Base-by-base conservation (phyloP, 2,888 invertebrate species). In the Harpalus rufipes region DNA sequence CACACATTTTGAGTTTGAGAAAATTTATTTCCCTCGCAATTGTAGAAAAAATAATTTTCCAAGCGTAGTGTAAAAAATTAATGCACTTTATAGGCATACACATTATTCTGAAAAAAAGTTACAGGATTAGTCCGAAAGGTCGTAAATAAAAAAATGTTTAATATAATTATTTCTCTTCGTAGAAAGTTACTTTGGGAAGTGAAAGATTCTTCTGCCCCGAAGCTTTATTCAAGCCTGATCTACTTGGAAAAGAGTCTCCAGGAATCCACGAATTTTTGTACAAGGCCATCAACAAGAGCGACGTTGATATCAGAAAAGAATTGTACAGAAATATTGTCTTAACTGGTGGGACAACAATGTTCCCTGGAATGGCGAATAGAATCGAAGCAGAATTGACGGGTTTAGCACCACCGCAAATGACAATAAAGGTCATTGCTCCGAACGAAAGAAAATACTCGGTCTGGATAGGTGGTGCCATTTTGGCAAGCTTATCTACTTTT, bases 381-480 rank as follows among this genome's bases (percentile, higher is more conserved):
- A 96, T 96, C 94, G 96, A 96, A 93, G 96, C 96, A 93, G 96
- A 96, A 92, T 96, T 96, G 93, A 96, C 96, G 90, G 95, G 96
- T 90, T 93, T 97, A 89, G 97, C 97, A 87, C 97, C 97, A 89
- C 96, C 96, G 87, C 96, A 97, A 91, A 97, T 97, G 94, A 97
- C 97, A 93, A 97, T 97, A 94, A 97, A 97, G 94, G 97, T 97
- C 93, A 97, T 96, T 92, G 96, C 97, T 92, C 96, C 97, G 91
- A 96, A 96, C 88, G 96, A 97, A 91, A 94, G 96, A 92, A 96
- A 97, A 91, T 96, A 96, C 94, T 97, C 97, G 92, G 96, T 96
- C 90, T 96, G 96, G 96, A 96, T 96, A 93, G 96, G 95, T 90
- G 96, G 96, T 88, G 96, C 96, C 92, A 96, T 96, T 93, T 93